Base-by-base conservation (phyloP, 2,888 invertebrate species). In the Augochlorella aurata region DNA sequence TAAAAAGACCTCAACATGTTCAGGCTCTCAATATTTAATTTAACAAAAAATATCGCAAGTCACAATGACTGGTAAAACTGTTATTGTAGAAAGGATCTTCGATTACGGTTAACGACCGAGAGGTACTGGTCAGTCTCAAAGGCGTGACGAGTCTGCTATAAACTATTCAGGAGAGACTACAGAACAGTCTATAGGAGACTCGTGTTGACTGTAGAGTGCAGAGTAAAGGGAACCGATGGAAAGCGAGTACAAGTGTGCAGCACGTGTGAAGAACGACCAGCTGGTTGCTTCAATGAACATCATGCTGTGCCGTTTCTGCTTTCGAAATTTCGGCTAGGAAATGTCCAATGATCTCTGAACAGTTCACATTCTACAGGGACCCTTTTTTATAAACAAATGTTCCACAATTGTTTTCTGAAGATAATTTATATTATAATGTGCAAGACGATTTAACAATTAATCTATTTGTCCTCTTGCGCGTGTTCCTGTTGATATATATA, bases 231-330 rank as follows among this genome's bases (percentile, higher is more conserved):
- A 71, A 47, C 61, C 29, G 50, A 75, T 71, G 44, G 66, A 66
- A 67, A 83, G 52, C 44, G 77, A 63, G 50, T 70, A 72, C 85
- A 85, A 81, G 85, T 85, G 85, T 84, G 71, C 74, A 61, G 72
- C 85, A 85, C 85, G 68, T 85, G 85, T 84, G 67, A 70, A 54
- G 69, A 58, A 50, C 29, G 74, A 74, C 69, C 69, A 61, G 49
- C 54, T 75, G 82, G 67, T 67, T 74, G 54, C 61, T n/a, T 74
- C 52, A 70, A 71, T 71, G 49, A 16, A 67, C 52, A 66, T 47
- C 61, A 14, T 52, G 8, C 29, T 24, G 16, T 21, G 52, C 14
- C n/a, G 29, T 14, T 5, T 14, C 16, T 65, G 4, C 16, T 65
- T 69, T 44, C 66, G 50, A 73, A 70, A 12, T 16, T 38, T 4